Percentiles rank a stretch among this genome's conserved stretches.
Conservation (phyloP, 2,888 invertebrate species). For the Arge pagana region DNA sequence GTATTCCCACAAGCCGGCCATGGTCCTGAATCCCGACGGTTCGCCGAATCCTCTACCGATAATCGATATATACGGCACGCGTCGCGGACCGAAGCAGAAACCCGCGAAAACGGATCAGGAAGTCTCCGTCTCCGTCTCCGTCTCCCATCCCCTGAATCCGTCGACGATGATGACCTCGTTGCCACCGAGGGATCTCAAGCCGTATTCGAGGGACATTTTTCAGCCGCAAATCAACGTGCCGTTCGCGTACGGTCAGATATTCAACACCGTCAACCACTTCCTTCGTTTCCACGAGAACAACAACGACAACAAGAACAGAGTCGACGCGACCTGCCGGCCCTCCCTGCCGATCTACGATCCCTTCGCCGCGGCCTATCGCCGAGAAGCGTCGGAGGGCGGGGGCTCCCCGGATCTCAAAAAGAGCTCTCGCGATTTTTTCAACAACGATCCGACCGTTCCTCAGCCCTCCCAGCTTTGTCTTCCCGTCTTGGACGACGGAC, state of each 20-base stretch:
- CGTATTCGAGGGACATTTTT: slow-evolving; percentile 18
- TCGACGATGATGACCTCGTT: slow-evolving; percentile 25
- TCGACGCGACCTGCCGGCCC: background rate
- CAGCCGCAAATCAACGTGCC: slow-evolving; percentile 57
- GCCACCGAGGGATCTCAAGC: slow-evolving; percentile 25
- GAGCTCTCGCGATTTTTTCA: too few relatives aligned
- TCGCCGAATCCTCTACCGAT: slow-evolving; percentile 85
- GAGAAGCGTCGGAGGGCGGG: background rate
- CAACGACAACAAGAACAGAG: slow-evolving; percentile 13
- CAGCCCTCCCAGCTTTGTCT: too few relatives aligned
- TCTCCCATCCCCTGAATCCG: too few relatives aligned
- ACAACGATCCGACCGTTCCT: too few relatives aligned
- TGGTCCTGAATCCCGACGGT: slow-evolving; percentile 88
- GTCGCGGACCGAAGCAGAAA: slow-evolving; percentile 80
- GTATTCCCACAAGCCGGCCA: slow-evolving; percentile 87
- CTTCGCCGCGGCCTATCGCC: slow-evolving; percentile 1
- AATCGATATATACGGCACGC: slow-evolving; percentile 89
- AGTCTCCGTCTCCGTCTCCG: slow-evolving; percentile 27
- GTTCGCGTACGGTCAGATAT: slow-evolving; percentile 36
- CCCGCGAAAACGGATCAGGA: slow-evolving; percentile 29
- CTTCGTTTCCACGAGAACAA: slow-evolving; percentile 20
- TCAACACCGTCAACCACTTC: slow-evolving; percentile 31
- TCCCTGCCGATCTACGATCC: background rate
- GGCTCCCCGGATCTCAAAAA: too few relatives aligned
- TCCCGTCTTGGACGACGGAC: too few relatives aligned